Evolutionary conservation across 2,113 vertebrate species (phyloP), one percentile per base, ranked within the genome.

Genomic region (Echinops telfairi): DNA sequence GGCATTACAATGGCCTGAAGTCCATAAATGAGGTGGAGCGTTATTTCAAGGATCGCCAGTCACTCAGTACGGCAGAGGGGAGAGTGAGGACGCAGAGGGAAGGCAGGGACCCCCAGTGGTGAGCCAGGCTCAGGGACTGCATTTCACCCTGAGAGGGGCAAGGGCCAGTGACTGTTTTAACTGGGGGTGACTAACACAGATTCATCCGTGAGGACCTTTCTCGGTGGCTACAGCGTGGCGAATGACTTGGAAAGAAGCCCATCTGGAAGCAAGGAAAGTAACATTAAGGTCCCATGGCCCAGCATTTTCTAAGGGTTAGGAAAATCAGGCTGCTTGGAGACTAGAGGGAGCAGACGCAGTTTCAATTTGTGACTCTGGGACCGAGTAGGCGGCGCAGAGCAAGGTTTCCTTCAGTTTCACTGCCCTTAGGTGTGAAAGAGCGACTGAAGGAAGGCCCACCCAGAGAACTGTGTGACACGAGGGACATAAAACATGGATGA

Each of bases 31-130:
- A 4, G 1, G 0, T 3, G 19, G 57, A 20, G 0, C 12, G 29
- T 9, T 47, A 8, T 38, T 12, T 70, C 0, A 0, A 25, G 64
- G 38, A 71, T 43, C 6, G n/a, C 6, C 14, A 1, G 66, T 9
- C 1, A 25, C 31, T 64, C 1, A 0, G 2, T 20, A 0, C 12
- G 31, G 17, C n/a, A 6, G 33, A 47, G 0, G 25, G 22, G 19
- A 8, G 40, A 58, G 58, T 25, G 71, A 75, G 15, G 10, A 15
- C 0, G 36, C 12, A 31, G 14, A 20, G 12, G n/a, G 27, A 64
- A 23, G n/a, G 8, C 53, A 23, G 57, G 5, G 16, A 27, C 29
- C 5, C 29, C 36, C 40, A 36, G 68, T 57, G 43, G 17, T 36
- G 43, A 75, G 23, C 27, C 23, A 27, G 33, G 27, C 11, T 92